Percentiles rank a stretch among this genome's conserved stretches.
Evolutionary conservation across 2,797 vertebrate genomes (phyloP).

Genomic region (Enteromius radiatus): DNA sequence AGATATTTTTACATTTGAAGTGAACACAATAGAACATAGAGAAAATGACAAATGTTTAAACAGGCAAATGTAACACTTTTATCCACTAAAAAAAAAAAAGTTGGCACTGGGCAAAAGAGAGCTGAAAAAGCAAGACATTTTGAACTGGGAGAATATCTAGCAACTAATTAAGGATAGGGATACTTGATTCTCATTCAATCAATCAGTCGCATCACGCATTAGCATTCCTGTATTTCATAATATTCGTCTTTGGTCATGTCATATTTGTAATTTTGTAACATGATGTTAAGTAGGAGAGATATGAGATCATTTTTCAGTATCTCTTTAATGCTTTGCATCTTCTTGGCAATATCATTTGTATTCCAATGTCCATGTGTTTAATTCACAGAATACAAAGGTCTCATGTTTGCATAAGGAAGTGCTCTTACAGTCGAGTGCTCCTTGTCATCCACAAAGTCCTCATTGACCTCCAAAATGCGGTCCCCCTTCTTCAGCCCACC

Average conservation of each 20-base stretch:
- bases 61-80: no score
- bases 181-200: neutral
- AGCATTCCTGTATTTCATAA: neutral
- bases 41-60: no score
- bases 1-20: no score
- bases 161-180: no score
- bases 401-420: slow-evolving; percentile 23
- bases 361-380: slow-evolving; percentile 3
- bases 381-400: slow-evolving; percentile 33
- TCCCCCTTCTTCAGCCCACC: slow-evolving; percentile 85
- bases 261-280: neutral
- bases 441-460: slow-evolving; percentile 76
- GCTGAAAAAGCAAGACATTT: no score
- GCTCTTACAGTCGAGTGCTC: slow-evolving; percentile 80
- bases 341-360: neutral
- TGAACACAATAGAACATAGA: no score
- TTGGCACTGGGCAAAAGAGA: no score
- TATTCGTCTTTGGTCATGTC: no score
- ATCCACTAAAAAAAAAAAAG: no score
- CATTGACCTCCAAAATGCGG: slow-evolving; percentile 89
- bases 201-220: neutral
- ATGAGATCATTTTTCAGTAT: neutral
- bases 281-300: neutral
- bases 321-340: neutral
- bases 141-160: no score